Conservation (phyloP, 2,113 vertebrate species). For the Trematomus loennbergii region DNA sequence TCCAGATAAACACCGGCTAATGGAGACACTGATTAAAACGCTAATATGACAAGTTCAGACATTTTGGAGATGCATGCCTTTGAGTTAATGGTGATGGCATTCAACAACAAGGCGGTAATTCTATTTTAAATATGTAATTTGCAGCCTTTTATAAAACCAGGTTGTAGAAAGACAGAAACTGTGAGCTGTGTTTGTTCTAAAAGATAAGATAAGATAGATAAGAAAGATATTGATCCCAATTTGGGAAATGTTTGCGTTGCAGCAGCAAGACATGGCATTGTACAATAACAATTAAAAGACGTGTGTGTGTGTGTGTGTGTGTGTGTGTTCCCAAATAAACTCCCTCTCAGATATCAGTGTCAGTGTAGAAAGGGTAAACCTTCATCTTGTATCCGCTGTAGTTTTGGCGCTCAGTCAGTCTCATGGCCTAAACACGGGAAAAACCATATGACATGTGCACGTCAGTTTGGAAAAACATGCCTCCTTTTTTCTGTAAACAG, state of each 20-base stretch:
- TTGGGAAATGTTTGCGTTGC: no score
- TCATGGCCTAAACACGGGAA: not conserved
- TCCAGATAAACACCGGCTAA: no score
- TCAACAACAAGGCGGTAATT: no score
- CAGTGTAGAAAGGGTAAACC: not conserved
- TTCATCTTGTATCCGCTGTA: not conserved
- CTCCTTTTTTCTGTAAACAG: conserved; percentile 63
- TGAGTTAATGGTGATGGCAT: no score
- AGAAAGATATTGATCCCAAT: no score
- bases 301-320: not conserved
- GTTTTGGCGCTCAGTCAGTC: conserved; percentile 6
- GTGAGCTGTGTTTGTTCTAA: not conserved
- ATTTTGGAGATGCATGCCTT: no score
- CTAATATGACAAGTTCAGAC: no score
- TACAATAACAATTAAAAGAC: not conserved
- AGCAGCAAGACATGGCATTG: no score
- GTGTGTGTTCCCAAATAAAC: conserved; percentile 10
- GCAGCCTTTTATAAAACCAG: not conserved
- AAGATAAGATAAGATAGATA: not conserved
- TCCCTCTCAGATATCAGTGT: not conserved
- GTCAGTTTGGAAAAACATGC: conserved; percentile 34
- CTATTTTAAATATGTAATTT: not conserved
- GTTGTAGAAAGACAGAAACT: not conserved
- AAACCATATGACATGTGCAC: not conserved
- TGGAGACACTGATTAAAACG: no score